Conservation (phyloP, 2,888 invertebrate species). For the Stenurella melanura region DNA sequence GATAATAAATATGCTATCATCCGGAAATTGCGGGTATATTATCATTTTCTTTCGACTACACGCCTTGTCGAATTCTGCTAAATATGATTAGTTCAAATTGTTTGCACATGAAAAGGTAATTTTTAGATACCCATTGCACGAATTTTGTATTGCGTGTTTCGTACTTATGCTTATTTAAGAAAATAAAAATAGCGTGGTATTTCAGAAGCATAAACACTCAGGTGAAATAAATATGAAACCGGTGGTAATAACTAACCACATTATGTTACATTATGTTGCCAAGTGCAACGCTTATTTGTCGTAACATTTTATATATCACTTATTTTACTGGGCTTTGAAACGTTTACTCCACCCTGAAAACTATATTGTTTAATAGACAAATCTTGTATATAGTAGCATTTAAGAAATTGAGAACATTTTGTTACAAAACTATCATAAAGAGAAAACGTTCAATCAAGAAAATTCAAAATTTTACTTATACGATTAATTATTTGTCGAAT, state of each 20-base stretch:
- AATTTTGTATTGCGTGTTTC: constrained; percentile 1
- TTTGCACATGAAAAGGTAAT: constrained; percentile 1
- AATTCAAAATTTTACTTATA: too few relatives aligned
- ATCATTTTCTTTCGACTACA: neutral
- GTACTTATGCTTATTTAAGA: constrained; percentile 1
- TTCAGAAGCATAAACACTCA: neutral
- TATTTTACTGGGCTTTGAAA: too few relatives aligned
- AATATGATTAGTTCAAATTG: neutral
- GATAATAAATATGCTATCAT: neutral
- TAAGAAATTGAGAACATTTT: too few relatives aligned
- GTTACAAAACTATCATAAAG: too few relatives aligned
- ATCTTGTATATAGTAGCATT: too few relatives aligned
- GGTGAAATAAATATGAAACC: neutral
- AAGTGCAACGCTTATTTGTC: too few relatives aligned
- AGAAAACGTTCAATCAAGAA: too few relatives aligned
- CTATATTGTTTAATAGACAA: too few relatives aligned
- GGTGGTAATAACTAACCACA: neutral
- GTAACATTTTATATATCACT: too few relatives aligned
- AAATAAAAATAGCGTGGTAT: neutral
- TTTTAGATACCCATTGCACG: neutral
- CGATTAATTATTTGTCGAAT: too few relatives aligned
- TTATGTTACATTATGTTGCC: neutral
- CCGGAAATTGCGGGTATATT: constrained; percentile 17
- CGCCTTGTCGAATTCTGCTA: neutral
- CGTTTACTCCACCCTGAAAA: too few relatives aligned